A percentile compares a stretch with the other conserved stretches of the same genome.
Conservation (phyloP, 2,888 invertebrate genomes). For the Salticus scenicus region DNA sequence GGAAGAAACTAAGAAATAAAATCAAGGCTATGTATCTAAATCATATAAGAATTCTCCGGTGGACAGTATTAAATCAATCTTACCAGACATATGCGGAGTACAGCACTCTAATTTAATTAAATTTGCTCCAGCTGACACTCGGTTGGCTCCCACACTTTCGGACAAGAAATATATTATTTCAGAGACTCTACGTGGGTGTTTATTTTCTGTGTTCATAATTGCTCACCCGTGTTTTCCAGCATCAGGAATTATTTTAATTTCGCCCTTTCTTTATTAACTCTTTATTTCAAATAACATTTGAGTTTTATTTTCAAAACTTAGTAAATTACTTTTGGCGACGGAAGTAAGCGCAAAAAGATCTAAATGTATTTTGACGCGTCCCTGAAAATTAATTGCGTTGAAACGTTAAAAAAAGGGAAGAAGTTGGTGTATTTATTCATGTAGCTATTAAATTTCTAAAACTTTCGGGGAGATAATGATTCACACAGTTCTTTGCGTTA, state of each 20-base stretch:
- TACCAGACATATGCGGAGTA: background rate
- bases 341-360: background rate
- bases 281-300: background rate
- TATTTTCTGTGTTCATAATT: background rate
- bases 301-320: background rate
- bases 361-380: background rate
- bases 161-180: conserved; percentile 8
- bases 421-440: background rate
- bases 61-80: conserved; percentile 20
- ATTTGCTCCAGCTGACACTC: conserved; percentile 8
- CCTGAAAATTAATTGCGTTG: background rate
- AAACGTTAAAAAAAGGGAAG: too few relatives aligned
- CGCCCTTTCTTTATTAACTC: background rate
- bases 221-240: background rate
- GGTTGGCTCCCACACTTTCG: conserved; percentile 3
- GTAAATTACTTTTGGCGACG: background rate
- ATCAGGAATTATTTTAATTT: background rate
- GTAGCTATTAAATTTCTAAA: background rate
- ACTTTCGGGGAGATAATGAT: background rate
- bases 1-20: background rate
- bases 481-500: background rate
- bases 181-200: background rate
- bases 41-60: conserved; percentile 9
- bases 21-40: background rate
- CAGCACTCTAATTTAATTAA: conserved; percentile 16